Evolutionary conservation across 1,140 invertebrate species (phyloP), one percentile per base, ranked within the genome.

Genomic region (Druon quercuslanigerum): DNA sequence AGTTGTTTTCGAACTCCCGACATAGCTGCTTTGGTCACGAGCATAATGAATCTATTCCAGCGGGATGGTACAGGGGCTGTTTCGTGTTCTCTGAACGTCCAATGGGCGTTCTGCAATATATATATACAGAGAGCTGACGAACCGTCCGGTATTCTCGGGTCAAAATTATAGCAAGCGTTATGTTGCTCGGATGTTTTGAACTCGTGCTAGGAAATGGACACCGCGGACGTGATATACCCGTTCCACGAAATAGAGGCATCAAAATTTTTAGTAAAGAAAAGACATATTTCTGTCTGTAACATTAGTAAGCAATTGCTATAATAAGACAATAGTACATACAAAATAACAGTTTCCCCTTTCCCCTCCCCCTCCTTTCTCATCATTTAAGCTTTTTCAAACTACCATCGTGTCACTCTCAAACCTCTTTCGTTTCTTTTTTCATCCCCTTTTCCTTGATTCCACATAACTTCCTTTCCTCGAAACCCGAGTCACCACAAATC

Each of bases 11-110:
- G 81, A 86, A 83, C 82, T 84, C 72, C 74, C 79, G 75, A 82
- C 80, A 83, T 83, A 71, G 77, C 80, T 75, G 77, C 76, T 52
- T 75, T 77, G 82, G 79, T 85, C 85, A 80, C 80, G 72, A 78
- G 76, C 80, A 82, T 86, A 88, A 87, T 87, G 86, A 85, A 85
- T 87, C 87, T 84, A 84, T 88, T 86, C 75, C 83, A 74, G 51
- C 75, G 74, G 81, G 81, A 83, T 82, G 71, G 75, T 78, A 75
- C 74, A 72, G 33, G 51, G 75, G 71, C 33, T 70, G 46, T 52
- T 73, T n/a, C 72, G 33, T 75, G 57, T 72, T 60, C 76, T 57
- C 52, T 40, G 60, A 25, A 50, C 8, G 60, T 9, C 72, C 73
- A 50, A 17, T 40, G 72, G 19, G 57, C 71, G 25, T 71, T 25